Evolutionary conservation across 2,797 vertebrate species (phyloP).

Genomic region (Siniperca undulata): DNA sequence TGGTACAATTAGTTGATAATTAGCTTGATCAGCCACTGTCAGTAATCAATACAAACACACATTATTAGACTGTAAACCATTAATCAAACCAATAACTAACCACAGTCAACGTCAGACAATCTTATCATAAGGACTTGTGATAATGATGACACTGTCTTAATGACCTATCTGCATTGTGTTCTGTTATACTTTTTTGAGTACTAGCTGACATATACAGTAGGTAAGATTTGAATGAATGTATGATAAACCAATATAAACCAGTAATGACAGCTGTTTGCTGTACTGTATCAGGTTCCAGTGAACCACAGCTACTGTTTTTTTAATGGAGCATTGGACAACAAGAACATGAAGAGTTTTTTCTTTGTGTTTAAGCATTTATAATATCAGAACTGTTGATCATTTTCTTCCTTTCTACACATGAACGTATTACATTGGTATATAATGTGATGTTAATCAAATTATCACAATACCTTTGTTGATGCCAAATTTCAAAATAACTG

Average conservation of each 20-base stretch:
- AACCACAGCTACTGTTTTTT: not conserved
- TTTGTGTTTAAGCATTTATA: not conserved
- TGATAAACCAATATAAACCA: not conserved
- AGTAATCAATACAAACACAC: no score
- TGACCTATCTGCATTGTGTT: not conserved
- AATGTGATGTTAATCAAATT: not conserved
- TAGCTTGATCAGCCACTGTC: no score
- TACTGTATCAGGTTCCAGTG: not conserved
- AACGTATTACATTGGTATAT: not conserved
- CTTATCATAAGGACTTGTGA: no score
- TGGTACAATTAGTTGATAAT: no score
- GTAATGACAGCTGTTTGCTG: not conserved
- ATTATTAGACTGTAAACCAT: no score
- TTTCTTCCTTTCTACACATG: not conserved
- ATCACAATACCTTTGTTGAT: not conserved
- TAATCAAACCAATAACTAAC: no score
- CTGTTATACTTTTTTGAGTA: not conserved
- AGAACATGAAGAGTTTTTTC: not conserved
- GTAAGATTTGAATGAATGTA: not conserved
- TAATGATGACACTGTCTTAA: slow-evolving; percentile 9
- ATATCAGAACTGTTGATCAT: not conserved
- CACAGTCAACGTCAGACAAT: no score
- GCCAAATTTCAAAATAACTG: not conserved
- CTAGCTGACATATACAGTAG: not conserved
- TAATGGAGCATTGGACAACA: not conserved